A percentile compares a stretch with the other conserved stretches of the same genome.
These are phyloP conservation scores for Chrysopa pallens DNA, from an alignment of 1,140 invertebrate genomes.

Conservation along the genomic window DNA sequence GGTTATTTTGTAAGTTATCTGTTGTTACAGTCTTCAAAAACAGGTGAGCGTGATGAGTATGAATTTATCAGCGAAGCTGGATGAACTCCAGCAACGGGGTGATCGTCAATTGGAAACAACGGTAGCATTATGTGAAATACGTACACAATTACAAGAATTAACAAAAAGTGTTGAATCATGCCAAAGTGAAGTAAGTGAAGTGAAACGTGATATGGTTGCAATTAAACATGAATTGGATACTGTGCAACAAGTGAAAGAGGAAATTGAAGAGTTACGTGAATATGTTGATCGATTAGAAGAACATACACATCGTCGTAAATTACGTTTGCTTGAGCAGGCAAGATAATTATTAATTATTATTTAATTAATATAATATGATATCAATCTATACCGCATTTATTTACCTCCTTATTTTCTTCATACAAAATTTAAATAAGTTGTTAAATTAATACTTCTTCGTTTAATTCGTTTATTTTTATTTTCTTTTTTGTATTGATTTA, in stretches of 20 bases:
- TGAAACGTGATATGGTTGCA: slow-evolving; percentile 82
- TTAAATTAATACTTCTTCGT: too few species aligned
- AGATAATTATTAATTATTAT: slow-evolving; percentile 10
- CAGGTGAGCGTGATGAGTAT: slow-evolving; percentile 92
- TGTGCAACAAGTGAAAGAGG: slow-evolving; percentile 83
- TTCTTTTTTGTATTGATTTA: too few species aligned
- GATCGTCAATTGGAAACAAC: slow-evolving; percentile 76
- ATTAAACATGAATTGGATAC: slow-evolving; percentile 86
- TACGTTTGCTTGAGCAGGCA: slow-evolving; percentile 76
- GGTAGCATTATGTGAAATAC: slow-evolving; percentile 75
- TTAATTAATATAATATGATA: too few species aligned
- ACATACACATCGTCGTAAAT: slow-evolving; percentile 68
- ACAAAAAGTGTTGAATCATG: slow-evolving; percentile 86
- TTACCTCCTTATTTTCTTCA: too few species aligned
- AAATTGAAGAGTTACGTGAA: slow-evolving; percentile 79
- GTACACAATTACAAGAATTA: slow-evolving; percentile 75
- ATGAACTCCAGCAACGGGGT: slow-evolving; percentile 65
- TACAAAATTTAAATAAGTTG: too few species aligned
- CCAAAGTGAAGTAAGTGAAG: slow-evolving; percentile 78
- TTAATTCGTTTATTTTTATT: too few species aligned
- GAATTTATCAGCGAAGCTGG: slow-evolving; percentile 80
- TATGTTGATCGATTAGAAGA: slow-evolving; percentile 80
- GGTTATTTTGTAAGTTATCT: not conserved
- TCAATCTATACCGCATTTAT: too few species aligned
- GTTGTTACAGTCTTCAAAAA: slow-evolving; percentile 63